These are phyloP conservation scores for Poeciliopsis infans DNA, from an alignment of 2,797 vertebrate genomes.

Conservation along the genomic window DNA sequence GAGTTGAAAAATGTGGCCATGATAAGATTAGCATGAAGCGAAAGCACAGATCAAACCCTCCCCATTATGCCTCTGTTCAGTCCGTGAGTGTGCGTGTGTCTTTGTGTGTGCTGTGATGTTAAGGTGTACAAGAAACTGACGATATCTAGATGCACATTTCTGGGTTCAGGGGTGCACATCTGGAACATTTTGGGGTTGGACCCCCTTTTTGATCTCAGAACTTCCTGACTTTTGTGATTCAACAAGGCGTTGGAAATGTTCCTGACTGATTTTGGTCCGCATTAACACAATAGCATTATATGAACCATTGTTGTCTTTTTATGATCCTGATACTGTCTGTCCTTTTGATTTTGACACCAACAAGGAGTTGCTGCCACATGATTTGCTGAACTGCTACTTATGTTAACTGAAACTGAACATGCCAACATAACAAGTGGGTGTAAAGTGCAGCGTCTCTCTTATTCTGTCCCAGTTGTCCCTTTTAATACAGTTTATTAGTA, in stretches of 20 bases:
- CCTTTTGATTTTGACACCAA: background rate
- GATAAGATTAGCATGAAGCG: slow-evolving; percentile 69
- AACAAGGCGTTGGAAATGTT: background rate
- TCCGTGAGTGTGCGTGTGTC: slow-evolving; percentile 17
- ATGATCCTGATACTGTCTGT: background rate
- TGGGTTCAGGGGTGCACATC: too few species aligned
- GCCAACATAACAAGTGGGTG: background rate
- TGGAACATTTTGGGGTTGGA: background rate
- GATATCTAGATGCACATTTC: background rate
- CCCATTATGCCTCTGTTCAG: slow-evolving; percentile 51
- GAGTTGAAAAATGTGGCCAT: slow-evolving; percentile 55
- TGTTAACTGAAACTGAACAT: background rate
- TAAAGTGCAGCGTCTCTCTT: too few species aligned
- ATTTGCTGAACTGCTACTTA: background rate
- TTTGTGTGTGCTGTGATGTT: slow-evolving; percentile 24
- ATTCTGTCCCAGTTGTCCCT: background rate
- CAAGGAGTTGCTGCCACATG: background rate
- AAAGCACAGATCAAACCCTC: slow-evolving; percentile 47
- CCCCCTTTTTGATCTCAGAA: background rate
- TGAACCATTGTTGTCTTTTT: background rate
- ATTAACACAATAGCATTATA: background rate
- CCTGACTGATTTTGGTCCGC: background rate
- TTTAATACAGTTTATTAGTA: background rate
- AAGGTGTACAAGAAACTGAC: background rate
- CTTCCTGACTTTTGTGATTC: background rate